Evolutionary conservation across 2,797 vertebrate genomes (phyloP).

Genomic region (Melanotaenia parkinsoni): DNA sequence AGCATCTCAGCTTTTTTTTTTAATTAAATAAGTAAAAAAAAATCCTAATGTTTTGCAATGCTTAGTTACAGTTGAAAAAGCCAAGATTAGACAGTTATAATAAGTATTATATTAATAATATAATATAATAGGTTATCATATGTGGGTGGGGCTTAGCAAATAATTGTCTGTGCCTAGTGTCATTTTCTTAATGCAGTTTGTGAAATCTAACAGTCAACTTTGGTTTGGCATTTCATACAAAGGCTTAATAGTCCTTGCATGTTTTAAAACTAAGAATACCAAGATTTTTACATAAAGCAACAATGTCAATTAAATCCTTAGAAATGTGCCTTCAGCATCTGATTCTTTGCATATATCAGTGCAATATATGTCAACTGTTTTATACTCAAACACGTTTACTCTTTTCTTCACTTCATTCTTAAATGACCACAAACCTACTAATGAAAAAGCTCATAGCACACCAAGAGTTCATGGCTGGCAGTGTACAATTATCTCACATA

Average conservation of each 20-base stretch:
- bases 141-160: background rate
- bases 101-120: too few relatives aligned
- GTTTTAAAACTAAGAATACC: slow-evolving; percentile 1
- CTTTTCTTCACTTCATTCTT: slow-evolving; percentile 26
- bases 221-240: slow-evolving; percentile 46
- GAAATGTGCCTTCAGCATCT: slow-evolving; percentile 30
- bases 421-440: slow-evolving; percentile 14
- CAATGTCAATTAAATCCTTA: slow-evolving; percentile 1
- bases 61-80: background rate
- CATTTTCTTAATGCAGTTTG: background rate
- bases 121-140: background rate
- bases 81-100: background rate
- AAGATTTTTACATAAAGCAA: slow-evolving; percentile 10
- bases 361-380: slow-evolving; percentile 36
- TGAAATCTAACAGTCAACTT: slow-evolving; percentile 19
- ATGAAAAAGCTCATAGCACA: slow-evolving; percentile 22
- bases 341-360: slow-evolving; percentile 57
- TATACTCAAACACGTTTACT: slow-evolving; percentile 11
- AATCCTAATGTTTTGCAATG: background rate
- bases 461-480: slow-evolving; percentile 37
- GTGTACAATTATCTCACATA: slow-evolving; percentile 45
- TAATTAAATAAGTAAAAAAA: background rate
- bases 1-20: background rate
- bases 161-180: background rate
- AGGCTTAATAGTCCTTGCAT: background rate